Evolutionary conservation across 2,888 invertebrate species (phyloP).

Genomic region (Linnaemya tessellans): DNA sequence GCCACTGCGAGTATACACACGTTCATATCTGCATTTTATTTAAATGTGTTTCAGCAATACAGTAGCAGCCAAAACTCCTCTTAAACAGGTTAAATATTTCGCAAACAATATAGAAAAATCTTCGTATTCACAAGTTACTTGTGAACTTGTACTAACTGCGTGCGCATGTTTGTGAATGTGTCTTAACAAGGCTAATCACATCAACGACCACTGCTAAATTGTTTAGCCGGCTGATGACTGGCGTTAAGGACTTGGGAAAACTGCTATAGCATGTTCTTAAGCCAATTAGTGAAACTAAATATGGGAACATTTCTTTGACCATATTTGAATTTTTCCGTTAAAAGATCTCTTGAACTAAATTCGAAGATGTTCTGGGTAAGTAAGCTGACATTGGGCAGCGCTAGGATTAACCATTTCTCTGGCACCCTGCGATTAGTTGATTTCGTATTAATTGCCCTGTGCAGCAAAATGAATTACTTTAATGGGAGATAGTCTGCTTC

Average conservation of each 20-base stretch:
- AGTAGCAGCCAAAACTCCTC: conserved; percentile 66
- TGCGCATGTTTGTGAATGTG: conserved; percentile 4
- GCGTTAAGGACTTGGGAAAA: not conserved
- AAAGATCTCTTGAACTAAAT: no score
- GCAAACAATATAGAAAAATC: conserved; percentile 50
- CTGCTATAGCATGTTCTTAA: not conserved
- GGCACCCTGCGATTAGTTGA: no score
- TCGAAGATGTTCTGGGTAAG: no score
- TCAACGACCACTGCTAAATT: conserved; percentile 43
- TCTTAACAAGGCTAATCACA: conserved; percentile 61
- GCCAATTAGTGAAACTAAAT: not conserved
- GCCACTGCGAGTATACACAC: conserved; percentile 4
- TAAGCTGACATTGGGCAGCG: no score
- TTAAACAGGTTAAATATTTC: conserved; percentile 61
- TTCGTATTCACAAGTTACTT: conserved; percentile 34
- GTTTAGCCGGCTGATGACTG: not conserved
- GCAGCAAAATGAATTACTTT: no score
- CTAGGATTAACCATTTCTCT: no score
- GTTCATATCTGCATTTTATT: conserved; percentile 39
- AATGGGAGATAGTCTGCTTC: no score
- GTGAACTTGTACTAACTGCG: not conserved
- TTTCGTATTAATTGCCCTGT: no score
- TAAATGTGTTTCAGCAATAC: conserved; percentile 59
- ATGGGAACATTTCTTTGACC: no score
- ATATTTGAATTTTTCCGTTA: no score